These are phyloP conservation scores for Listronotus bonariensis DNA, from an alignment of 1,140 invertebrate species.

Conservation along the genomic window DNA sequence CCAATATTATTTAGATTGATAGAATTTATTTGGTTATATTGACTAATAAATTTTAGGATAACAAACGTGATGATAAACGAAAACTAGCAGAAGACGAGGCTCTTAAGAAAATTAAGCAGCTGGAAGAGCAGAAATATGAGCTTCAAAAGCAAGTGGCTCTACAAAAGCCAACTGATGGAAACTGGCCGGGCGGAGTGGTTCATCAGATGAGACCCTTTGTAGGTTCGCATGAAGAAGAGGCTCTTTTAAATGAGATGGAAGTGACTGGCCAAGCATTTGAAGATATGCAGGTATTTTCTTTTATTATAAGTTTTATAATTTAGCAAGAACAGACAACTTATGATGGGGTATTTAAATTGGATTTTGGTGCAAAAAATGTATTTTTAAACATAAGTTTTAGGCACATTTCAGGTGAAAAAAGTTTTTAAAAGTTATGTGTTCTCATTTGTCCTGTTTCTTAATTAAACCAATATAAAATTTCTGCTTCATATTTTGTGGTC, in stretches of 20 bases:
- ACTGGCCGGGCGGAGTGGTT: constrained; percentile 58
- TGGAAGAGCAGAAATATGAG: constrained; percentile 89
- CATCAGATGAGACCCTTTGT: constrained; percentile 64
- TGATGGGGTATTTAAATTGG: too few relatives aligned
- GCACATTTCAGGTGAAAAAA: too few relatives aligned
- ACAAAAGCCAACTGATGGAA: constrained; percentile 78
- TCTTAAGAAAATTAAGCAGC: constrained; percentile 89
- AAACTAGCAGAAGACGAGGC: constrained; percentile 95
- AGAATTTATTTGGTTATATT: neutral
- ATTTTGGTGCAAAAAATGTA: too few relatives aligned
- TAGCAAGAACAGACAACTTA: too few relatives aligned
- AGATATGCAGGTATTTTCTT: constrained; percentile 92
- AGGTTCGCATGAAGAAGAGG: constrained; percentile 88
- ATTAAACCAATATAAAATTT: too few relatives aligned
- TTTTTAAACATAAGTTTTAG: too few relatives aligned
- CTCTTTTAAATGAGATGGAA: constrained; percentile 97
- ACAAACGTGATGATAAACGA: constrained; percentile 88
- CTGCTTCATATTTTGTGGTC: too few relatives aligned
- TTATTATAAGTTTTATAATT: too few relatives aligned
- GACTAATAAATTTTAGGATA: constrained; percentile 66
- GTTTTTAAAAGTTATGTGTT: too few relatives aligned
- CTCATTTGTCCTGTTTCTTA: too few relatives aligned
- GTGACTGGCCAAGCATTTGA: constrained; percentile 99
- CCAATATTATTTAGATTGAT: neutral
- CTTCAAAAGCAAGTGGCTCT: constrained; percentile 80